Percentiles rank a stretch among this genome's conserved stretches.
Conservation (phyloP, 2,113 vertebrate genomes). For the Dascyllus trimaculatus region DNA sequence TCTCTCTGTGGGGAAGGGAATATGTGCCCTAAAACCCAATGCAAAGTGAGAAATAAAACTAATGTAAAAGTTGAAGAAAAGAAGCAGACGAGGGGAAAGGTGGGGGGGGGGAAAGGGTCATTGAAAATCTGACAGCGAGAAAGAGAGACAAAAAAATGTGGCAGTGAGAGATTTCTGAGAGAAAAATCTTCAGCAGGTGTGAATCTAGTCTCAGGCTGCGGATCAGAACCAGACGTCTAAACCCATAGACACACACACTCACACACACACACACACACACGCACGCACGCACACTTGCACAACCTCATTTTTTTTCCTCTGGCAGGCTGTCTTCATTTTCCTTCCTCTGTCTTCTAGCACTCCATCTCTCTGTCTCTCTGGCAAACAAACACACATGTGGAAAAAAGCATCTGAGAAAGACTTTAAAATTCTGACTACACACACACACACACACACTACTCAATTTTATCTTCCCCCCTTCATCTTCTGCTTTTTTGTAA, state of each 20-base stretch:
- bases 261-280: not conserved
- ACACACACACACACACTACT: not conserved
- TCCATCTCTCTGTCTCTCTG: constrained; percentile 5
- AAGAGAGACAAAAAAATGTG: constrained; percentile 34
- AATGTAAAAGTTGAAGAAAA: constrained; percentile 35
- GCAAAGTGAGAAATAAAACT: constrained; percentile 45
- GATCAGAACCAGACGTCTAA: constrained; percentile 49
- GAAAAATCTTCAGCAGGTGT: constrained; percentile 60
- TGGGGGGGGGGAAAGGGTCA: constrained; percentile 1
- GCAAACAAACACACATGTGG: constrained; percentile 7
- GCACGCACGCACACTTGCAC: not conserved
- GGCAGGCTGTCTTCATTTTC: constrained; percentile 40
- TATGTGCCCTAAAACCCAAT: constrained; percentile 24
- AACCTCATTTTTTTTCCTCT: not conserved
- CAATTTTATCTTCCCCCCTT: not conserved
- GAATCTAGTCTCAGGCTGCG: constrained; percentile 52
- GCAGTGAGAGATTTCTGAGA: constrained; percentile 65
- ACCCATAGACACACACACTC: not conserved
- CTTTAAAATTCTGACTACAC: constrained; percentile 1
- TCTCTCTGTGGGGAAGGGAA: constrained; percentile 31
- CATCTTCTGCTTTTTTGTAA: not conserved
- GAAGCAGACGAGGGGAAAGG: constrained; percentile 6
- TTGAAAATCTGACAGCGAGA: constrained; percentile 26
- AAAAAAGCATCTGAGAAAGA: constrained; percentile 16
- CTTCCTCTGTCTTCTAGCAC: constrained; percentile 13